phyloP scores from a whole-genome alignment of 2,888 invertebrate genomes.

The Lagria hirta region DNA sequence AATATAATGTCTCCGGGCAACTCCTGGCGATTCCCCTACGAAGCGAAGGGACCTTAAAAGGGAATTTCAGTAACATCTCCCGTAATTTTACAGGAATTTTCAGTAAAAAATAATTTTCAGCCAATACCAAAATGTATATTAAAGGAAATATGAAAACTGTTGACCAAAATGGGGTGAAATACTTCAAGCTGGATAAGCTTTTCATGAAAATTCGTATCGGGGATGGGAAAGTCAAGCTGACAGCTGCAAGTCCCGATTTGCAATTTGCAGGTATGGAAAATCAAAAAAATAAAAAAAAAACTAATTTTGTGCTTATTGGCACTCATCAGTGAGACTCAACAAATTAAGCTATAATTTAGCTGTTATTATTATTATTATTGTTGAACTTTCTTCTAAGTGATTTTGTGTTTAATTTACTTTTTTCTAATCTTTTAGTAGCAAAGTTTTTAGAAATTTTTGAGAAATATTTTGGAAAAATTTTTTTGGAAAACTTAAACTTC shows the following conservation, averaged over 20 bases:
- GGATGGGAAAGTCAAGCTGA: constrained; percentile 61
- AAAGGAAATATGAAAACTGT: constrained; percentile 62
- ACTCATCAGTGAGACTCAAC: too few species aligned
- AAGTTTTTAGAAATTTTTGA: too few species aligned
- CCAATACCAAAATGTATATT: constrained; percentile 60
- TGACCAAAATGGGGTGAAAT: constrained; percentile 62
- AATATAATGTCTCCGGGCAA: constrained; percentile 59
- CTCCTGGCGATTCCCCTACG: constrained; percentile 56
- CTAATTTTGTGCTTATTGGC: background rate
- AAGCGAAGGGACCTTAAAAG: constrained; percentile 58
- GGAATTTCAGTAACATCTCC: constrained; percentile 60
- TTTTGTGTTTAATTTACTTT: too few species aligned
- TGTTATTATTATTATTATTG: too few species aligned
- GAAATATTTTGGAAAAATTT: too few species aligned
- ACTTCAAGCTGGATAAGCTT: constrained; percentile 63
- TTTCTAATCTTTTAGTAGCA: too few species aligned
- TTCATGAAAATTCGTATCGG: constrained; percentile 63
- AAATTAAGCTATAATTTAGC: too few species aligned
- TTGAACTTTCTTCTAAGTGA: too few species aligned
- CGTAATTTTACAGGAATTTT: constrained; percentile 2
- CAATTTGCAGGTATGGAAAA: constrained; percentile 58
- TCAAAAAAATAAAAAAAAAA: background rate
- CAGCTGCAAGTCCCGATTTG: constrained; percentile 59
- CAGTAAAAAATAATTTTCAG: constrained; percentile 26
- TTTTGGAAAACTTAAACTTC: too few species aligned